Base-by-base conservation (phyloP, 2,888 invertebrate species). In the Boloria selene region DNA sequence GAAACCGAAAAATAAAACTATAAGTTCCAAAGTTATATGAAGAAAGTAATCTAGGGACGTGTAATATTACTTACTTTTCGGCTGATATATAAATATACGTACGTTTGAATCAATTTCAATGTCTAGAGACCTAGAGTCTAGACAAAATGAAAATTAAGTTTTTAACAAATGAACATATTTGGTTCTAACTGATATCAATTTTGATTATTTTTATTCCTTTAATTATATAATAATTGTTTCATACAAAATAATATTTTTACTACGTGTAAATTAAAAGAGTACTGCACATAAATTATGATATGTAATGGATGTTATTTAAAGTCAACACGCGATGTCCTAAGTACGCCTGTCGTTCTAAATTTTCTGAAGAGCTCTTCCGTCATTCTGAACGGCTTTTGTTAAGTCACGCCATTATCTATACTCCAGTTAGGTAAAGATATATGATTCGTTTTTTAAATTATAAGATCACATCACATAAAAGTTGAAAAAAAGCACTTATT, bases 41-140 rank as follows among this genome's bases (percentile, higher is more conserved):
- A 6, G 5, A 18, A 42, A 18, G 17, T 18, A 42, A 7, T 55
- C 18, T 42, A 42, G 13, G 14, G 55, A 56, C 22, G 44, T 18
- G 14, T n/a, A 18, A n/a, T 55, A 7, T 55, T 16, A 18, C 44
- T 55, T 18, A 55, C 10, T 44, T 45, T 55, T 10, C n/a, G n/a
- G 45, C 44, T 56, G 22, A 13, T 45, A 22, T 31, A 31, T 31
- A 7, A 7, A 31, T 31, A 7, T 38, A 38, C 4, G 13, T 59
- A 59, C 16, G 49, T 22, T 7, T 47, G 17, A 42, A 49, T 54
- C 60, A 59, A 49, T 60, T 65, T 44, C 42, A 42, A 44, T 26
- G 65, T 65, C 60, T 60, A 65, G 54, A 65, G 45, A 18, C 38
- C 50, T 50, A 13, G 26, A 26, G 16, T 17, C 47, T 16, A 49